phyloP scores from a whole-genome alignment of 2,888 invertebrate genomes.

The Lamellibrachia satsuma region DNA sequence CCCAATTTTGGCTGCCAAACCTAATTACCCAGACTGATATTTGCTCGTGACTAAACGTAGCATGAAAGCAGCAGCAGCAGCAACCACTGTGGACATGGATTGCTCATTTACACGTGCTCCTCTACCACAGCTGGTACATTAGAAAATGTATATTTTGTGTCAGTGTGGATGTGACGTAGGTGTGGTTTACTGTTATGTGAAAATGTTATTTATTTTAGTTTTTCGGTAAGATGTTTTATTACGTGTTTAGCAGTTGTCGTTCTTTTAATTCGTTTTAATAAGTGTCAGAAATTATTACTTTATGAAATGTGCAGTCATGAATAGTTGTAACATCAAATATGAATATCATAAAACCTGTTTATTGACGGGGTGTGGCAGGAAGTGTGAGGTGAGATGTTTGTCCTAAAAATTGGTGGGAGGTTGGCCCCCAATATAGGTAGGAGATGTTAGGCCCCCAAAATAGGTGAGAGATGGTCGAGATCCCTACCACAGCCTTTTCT shows the following conservation, averaged over 20 bases:
- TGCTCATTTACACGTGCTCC: not conserved
- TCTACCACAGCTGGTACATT: not conserved
- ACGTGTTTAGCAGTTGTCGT: not conserved
- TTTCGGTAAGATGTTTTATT: not conserved
- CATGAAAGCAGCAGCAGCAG: not conserved
- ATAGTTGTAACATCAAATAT: not conserved
- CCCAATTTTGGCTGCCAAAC: too few relatives aligned
- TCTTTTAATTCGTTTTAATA: not conserved
- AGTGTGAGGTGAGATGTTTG: too few relatives aligned
- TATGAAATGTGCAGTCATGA: not conserved
- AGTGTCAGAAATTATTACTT: not conserved
- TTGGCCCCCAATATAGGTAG: too few relatives aligned
- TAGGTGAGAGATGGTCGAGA: too few relatives aligned
- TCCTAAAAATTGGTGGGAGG: too few relatives aligned
- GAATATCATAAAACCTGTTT: too few relatives aligned
- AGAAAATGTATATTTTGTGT: not conserved
- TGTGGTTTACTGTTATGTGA: not conserved
- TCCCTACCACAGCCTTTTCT: not conserved
- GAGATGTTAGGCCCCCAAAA: too few relatives aligned
- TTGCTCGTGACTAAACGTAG: too few relatives aligned
- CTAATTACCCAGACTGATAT: too few relatives aligned
- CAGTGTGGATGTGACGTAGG: not conserved
- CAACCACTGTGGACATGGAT: not conserved
- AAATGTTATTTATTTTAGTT: not conserved
- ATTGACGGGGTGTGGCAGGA: too few relatives aligned